phyloP scores from a whole-genome alignment of 2,113 vertebrate genomes.

The Bos indicus region DNA sequence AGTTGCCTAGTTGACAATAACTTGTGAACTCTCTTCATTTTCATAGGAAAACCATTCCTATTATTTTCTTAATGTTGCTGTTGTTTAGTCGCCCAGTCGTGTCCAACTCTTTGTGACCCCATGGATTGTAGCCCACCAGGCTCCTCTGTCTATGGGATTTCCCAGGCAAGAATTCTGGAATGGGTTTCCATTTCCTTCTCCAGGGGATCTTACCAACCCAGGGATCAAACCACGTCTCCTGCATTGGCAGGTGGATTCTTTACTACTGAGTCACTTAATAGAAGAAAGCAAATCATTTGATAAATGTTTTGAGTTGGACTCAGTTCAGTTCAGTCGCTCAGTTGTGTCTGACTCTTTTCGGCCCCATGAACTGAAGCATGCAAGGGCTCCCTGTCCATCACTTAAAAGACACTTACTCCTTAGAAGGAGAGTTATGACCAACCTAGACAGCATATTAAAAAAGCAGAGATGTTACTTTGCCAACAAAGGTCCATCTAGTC shows the following conservation, averaged over 20 bases:
- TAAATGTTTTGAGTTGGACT: background rate
- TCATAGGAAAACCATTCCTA: background rate
- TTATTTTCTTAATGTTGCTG: background rate
- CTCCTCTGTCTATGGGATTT: background rate
- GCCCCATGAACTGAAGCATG: accelerated
- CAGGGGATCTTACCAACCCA: background rate
- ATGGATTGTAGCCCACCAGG: background rate
- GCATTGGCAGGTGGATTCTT: background rate
- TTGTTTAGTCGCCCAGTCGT: accelerated
- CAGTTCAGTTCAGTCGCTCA: background rate
- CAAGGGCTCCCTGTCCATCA: background rate
- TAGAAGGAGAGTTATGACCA: background rate
- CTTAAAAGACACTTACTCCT: background rate
- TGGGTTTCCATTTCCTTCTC: background rate
- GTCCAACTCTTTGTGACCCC: background rate
- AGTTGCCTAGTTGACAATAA: background rate
- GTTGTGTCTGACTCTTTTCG: background rate
- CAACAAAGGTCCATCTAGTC: background rate
- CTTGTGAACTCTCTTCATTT: background rate
- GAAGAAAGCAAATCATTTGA: conserved; percentile 7
- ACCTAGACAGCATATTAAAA: background rate
- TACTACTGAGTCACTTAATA: background rate
- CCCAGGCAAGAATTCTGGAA: background rate
- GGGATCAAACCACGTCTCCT: background rate
- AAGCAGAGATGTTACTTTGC: background rate